Evolutionary conservation across 2,888 invertebrate genomes (phyloP).

Genomic region (Tinea semifulvella): DNA sequence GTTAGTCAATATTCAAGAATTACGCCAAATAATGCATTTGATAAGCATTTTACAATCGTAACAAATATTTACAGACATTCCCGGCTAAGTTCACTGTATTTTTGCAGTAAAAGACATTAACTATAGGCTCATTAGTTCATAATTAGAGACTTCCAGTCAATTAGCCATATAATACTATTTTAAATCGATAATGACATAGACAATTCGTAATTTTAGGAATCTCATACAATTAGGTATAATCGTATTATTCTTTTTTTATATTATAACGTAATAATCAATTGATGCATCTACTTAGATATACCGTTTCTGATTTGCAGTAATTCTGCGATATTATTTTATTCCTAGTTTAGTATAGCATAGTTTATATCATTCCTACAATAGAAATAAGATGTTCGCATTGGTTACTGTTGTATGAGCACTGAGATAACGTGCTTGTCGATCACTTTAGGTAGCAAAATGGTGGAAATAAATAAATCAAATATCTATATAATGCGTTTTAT

Average conservation of each 20-base stretch:
- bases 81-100: background rate
- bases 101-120: background rate
- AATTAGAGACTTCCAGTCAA: slow-evolving; percentile 6
- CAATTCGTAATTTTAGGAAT: slow-evolving; percentile 6
- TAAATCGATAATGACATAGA: slow-evolving; percentile 1
- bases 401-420: background rate
- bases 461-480: no score
- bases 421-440: no score
- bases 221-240: slow-evolving; percentile 9
- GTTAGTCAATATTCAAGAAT: background rate
- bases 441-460: no score
- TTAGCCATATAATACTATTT: slow-evolving; percentile 5
- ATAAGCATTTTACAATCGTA: slow-evolving; percentile 8
- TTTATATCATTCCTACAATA: slow-evolving; percentile 13
- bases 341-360: background rate
- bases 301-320: slow-evolving; percentile 12
- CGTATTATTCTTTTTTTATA: slow-evolving; percentile 12
- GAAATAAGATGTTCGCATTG: background rate
- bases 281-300: slow-evolving; percentile 8
- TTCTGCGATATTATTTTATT: slow-evolving; percentile 15
- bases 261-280: slow-evolving; percentile 6
- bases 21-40: background rate
- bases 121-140: slow-evolving; percentile 8
- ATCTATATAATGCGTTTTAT: no score
- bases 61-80: background rate